Evolutionary conservation across 2,113 vertebrate genomes (phyloP).

Genomic region (Pavo muticus): DNA sequence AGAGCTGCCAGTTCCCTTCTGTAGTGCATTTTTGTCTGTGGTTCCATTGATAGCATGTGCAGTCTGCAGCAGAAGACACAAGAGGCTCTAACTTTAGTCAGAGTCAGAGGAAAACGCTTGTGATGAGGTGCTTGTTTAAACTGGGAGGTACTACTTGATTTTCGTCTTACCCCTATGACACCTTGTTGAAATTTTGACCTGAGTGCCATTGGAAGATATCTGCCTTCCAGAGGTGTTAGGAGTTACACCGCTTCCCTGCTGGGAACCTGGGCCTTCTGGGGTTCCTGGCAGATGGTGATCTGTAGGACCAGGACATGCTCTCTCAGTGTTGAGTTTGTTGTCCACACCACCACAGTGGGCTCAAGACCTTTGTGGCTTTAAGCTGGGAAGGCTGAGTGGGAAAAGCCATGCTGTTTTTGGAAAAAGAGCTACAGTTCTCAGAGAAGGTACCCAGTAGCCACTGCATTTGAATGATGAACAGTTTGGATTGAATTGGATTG

Average conservation of each 20-base stretch:
- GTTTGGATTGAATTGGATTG: neutral
- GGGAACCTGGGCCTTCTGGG: too few relatives aligned
- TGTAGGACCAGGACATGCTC: neutral
- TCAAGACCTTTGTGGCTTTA: neutral
- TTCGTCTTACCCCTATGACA: rapidly evolving
- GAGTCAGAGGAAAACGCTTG: neutral
- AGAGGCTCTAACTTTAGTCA: neutral
- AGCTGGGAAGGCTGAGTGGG: neutral
- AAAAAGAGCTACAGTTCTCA: neutral
- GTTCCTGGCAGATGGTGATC: neutral
- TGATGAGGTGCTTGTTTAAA: neutral
- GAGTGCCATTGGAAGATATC: neutral
- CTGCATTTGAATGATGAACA: neutral
- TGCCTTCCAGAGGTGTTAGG: neutral
- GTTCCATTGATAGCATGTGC: neutral
- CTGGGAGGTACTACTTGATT: neutral
- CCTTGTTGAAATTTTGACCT: neutral
- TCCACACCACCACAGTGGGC: too few relatives aligned
- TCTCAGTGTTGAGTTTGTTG: too few relatives aligned
- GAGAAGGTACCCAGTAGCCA: neutral
- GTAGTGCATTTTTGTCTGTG: neutral
- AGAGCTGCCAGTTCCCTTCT: neutral
- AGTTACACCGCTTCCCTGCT: neutral
- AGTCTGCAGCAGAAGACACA: neutral
- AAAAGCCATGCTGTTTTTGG: neutral